Percentiles rank a stretch among this genome's conserved stretches.
These are phyloP conservation scores for Cichladusa arquata DNA, from an alignment of 2,113 vertebrate species.

Conservation along the genomic window DNA sequence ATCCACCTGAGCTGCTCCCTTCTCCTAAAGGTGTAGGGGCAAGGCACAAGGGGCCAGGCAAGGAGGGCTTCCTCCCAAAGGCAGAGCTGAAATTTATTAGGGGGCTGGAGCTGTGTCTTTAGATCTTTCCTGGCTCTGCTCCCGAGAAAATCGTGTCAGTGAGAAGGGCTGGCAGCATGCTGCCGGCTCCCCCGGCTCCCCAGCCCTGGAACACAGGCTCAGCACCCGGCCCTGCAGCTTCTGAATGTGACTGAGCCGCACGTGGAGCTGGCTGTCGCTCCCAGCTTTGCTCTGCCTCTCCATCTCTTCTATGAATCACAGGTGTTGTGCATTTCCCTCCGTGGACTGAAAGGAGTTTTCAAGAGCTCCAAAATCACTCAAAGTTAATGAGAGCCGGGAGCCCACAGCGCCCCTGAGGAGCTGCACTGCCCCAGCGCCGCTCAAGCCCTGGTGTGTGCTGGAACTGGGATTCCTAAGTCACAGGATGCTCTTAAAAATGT, in stretches of 20 bases:
- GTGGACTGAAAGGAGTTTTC: conserved; percentile 51
- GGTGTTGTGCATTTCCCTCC: conserved; percentile 33
- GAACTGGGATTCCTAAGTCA: conserved; percentile 17
- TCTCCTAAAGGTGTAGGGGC: neutral
- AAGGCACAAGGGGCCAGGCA: neutral
- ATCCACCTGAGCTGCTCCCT: neutral
- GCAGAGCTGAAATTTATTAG: neutral
- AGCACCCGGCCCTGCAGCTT: neutral
- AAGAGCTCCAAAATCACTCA: conserved; percentile 62
- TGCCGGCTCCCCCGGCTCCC: neutral
- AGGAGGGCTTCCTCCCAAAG: neutral
- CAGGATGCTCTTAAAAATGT: conserved; percentile 38
- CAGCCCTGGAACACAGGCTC: neutral
- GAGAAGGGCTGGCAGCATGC: neutral
- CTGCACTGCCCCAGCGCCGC: neutral
- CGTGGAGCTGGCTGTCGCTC: neutral
- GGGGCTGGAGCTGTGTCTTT: conserved; percentile 6
- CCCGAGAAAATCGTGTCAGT: conserved; percentile 4
- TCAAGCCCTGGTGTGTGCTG: conserved; percentile 21
- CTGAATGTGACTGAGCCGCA: neutral
- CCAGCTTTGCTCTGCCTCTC: neutral
- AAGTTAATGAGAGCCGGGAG: conserved; percentile 49
- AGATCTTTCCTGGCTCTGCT: conserved; percentile 47
- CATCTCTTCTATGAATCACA: neutral
- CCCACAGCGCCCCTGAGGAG: neutral